Conservation (phyloP, 2,113 vertebrate genomes). For the Petrocephalus zakoni region DNA sequence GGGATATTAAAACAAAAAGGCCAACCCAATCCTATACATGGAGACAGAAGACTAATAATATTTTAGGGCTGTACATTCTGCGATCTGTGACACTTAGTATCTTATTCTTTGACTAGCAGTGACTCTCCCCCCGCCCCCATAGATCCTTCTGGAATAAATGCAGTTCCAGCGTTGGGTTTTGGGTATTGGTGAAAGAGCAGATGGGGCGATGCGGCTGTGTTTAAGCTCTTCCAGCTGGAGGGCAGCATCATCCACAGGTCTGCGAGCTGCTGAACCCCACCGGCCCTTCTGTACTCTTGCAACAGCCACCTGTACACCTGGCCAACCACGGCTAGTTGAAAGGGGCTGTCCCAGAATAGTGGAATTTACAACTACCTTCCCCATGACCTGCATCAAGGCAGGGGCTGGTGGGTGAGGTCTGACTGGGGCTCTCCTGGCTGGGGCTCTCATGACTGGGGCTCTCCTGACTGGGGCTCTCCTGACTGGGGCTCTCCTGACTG, state of each 20-base stretch:
- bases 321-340: slow-evolving; percentile 25
- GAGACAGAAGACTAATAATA: background rate
- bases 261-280: slow-evolving; percentile 62
- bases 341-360: slow-evolving; percentile 50
- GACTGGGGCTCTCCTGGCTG: slow-evolving; percentile 68
- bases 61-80: background rate
- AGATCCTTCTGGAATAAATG: slow-evolving; percentile 48
- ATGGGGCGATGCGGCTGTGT: slow-evolving; percentile 28
- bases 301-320: slow-evolving; percentile 58
- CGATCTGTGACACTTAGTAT: background rate
- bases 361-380: slow-evolving; percentile 49
- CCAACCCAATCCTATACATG: background rate
- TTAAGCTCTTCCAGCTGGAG: slow-evolving; percentile 68
- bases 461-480: slow-evolving; percentile 53
- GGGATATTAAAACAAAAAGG: background rate
- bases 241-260: slow-evolving; percentile 70
- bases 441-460: slow-evolving; percentile 64
- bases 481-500: too few relatives aligned
- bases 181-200: slow-evolving; percentile 40
- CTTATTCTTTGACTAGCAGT: slow-evolving; percentile 6
- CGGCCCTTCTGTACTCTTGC: slow-evolving; percentile 57
- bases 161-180: slow-evolving; percentile 54
- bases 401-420: slow-evolving; percentile 68
- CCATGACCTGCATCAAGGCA: slow-evolving; percentile 56
- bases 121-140: slow-evolving; percentile 40